phyloP scores from a whole-genome alignment of 2,888 invertebrate genomes.

The Cheiracanthium punctorium region DNA sequence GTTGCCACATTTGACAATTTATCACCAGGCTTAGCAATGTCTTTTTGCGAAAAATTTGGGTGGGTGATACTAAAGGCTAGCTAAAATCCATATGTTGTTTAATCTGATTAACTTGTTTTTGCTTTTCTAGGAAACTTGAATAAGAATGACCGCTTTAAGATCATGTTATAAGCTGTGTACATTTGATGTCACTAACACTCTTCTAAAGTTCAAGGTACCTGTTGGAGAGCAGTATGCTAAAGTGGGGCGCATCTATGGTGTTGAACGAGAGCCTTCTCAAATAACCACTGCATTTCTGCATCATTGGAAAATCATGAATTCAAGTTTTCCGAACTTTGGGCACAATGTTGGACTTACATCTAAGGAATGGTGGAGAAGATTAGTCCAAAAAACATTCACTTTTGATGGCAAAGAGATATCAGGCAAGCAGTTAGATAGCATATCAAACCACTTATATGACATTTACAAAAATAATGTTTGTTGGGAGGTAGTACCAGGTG shows the following conservation, averaged over 20 bases:
- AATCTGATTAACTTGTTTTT: too few relatives aligned
- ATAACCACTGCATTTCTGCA: constrained; percentile 79
- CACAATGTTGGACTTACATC: constrained; percentile 82
- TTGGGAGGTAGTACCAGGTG: constrained; percentile 84
- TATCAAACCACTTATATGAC: constrained; percentile 75
- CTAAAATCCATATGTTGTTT: too few relatives aligned
- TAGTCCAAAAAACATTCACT: constrained; percentile 82
- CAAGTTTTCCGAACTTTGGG: constrained; percentile 88
- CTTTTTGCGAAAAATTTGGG: too few relatives aligned
- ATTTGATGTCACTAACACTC: constrained; percentile 91
- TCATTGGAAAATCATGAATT: constrained; percentile 82
- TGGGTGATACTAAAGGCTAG: too few relatives aligned
- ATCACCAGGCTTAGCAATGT: too few relatives aligned
- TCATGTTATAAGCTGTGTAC: constrained; percentile 79
- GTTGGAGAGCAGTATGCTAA: constrained; percentile 86
- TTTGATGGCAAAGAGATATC: constrained; percentile 73
- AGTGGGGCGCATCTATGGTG: constrained; percentile 83
- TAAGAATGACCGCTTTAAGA: constrained; percentile 15
- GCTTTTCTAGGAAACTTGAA: background rate
- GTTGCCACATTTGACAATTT: too few relatives aligned
- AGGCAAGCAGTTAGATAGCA: constrained; percentile 72
- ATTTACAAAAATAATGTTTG: constrained; percentile 84
- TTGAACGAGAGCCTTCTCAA: constrained; percentile 79
- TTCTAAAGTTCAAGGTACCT: constrained; percentile 83
- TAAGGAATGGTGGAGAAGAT: constrained; percentile 87